These are phyloP conservation scores for Enteromius afrohamiltoni DNA, from an alignment of 2,797 vertebrate genomes.

Conservation along the genomic window DNA sequence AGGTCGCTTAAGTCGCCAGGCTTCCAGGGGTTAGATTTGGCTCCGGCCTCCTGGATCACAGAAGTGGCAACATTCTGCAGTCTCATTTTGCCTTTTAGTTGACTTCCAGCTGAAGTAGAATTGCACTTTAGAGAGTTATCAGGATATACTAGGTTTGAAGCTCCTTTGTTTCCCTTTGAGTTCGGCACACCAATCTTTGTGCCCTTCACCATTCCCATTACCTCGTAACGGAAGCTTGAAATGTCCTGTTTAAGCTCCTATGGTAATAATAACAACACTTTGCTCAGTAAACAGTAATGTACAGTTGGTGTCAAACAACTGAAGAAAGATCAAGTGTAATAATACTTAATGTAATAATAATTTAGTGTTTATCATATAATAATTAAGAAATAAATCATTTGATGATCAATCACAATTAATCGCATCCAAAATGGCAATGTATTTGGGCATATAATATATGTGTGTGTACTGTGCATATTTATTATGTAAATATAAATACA, in stretches of 20 bases:
- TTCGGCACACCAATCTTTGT: conserved; percentile 79
- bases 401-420: no score
- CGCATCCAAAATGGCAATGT: no score
- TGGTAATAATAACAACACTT: conserved; percentile 21
- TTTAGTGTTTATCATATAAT: no score
- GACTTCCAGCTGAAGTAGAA: conserved; percentile 71
- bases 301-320: background rate
- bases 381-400: no score
- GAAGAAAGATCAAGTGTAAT: background rate
- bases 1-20: conserved; percentile 79
- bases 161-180: conserved; percentile 66
- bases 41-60: conserved; percentile 79
- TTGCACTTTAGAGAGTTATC: conserved; percentile 79
- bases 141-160: conserved; percentile 77
- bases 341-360: no score
- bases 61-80: conserved; percentile 87
- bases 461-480: no score
- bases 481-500: no score
- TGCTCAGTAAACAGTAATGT: background rate
- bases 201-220: conserved; percentile 92
- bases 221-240: conserved; percentile 98
- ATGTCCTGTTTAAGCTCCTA: conserved; percentile 99
- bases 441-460: no score
- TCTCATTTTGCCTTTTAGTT: conserved; percentile 84
- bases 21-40: conserved; percentile 71